Conservation (phyloP, 2,888 invertebrate species). For the Plemyria rubiginata region DNA sequence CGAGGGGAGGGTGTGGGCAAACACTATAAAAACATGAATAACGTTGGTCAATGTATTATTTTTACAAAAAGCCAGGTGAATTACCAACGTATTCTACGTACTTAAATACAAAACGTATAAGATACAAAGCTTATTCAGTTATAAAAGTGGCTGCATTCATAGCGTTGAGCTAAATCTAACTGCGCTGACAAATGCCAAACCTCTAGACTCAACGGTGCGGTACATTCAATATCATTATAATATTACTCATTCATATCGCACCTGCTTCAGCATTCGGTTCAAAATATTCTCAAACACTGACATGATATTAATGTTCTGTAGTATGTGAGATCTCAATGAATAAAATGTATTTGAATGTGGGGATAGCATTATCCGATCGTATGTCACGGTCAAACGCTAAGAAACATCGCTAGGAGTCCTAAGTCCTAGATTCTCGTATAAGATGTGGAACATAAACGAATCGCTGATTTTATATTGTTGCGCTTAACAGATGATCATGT, state of each 20-base stretch:
- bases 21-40: neutral
- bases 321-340: neutral
- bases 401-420: too few species aligned
- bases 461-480: too few species aligned
- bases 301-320: neutral
- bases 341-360: neutral
- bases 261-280: constrained; percentile 38
- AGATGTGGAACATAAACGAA: too few species aligned
- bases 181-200: constrained; percentile 31
- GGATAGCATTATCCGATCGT: too few species aligned
- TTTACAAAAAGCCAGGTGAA: too few species aligned
- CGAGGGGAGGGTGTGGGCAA: too few species aligned
- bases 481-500: too few species aligned
- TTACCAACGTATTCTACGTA: too few species aligned
- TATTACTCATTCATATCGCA: constrained; percentile 19
- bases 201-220: constrained; percentile 24
- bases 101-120: too few species aligned
- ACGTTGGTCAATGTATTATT: too few species aligned
- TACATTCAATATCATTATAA: constrained; percentile 19
- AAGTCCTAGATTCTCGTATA: too few species aligned
- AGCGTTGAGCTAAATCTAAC: constrained; percentile 17
- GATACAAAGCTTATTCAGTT: constrained; percentile 2
- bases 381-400: too few species aligned
- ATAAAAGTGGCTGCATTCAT: neutral
- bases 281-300: constrained; percentile 27